phyloP scores from a whole-genome alignment of 2,888 invertebrate genomes.

The Clanis bilineata region DNA sequence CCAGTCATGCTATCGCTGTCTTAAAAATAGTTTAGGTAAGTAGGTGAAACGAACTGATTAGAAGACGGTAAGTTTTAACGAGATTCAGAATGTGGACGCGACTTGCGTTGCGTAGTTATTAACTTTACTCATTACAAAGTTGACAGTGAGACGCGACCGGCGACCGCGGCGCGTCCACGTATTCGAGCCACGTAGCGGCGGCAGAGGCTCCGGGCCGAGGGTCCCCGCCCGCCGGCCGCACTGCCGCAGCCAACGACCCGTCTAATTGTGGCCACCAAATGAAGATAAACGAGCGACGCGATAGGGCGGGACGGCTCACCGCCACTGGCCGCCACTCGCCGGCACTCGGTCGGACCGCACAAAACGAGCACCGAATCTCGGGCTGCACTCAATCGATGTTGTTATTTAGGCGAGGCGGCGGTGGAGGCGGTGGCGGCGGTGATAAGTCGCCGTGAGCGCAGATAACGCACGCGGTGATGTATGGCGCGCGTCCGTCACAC shows the following conservation, averaged over 20 bases:
- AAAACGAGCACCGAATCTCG: conserved; percentile 48
- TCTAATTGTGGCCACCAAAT: conserved; percentile 87
- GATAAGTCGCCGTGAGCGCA: conserved; percentile 78
- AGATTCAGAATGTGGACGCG: conserved; percentile 68
- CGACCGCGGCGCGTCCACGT: conserved; percentile 47
- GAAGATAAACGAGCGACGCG: conserved; percentile 87
- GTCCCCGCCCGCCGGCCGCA: conserved; percentile 61
- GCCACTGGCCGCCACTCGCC: conserved; percentile 33
- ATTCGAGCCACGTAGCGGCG: conserved; percentile 74
- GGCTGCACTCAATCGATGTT: conserved; percentile 45
- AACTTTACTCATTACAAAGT: conserved; percentile 82
- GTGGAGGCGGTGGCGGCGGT: conserved; percentile 38
- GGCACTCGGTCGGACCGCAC: conserved; percentile 46
- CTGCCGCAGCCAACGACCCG: conserved; percentile 84
- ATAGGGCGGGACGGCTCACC: conserved; percentile 79
- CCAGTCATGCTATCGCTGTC: not conserved
- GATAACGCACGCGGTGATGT: conserved; percentile 78
- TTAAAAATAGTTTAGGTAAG: not conserved
- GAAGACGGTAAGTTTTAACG: conserved; percentile 59
- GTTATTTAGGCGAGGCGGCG: conserved; percentile 48
- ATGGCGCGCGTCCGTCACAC: conserved; percentile 73
- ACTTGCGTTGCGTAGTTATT: conserved; percentile 73
- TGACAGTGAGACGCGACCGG: conserved; percentile 65
- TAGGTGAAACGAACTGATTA: conserved; percentile 14
- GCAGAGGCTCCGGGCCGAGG: conserved; percentile 41